Evolutionary conservation across 2,113 vertebrate species (phyloP).

Genomic region (Cyprinodon variegatus): DNA sequence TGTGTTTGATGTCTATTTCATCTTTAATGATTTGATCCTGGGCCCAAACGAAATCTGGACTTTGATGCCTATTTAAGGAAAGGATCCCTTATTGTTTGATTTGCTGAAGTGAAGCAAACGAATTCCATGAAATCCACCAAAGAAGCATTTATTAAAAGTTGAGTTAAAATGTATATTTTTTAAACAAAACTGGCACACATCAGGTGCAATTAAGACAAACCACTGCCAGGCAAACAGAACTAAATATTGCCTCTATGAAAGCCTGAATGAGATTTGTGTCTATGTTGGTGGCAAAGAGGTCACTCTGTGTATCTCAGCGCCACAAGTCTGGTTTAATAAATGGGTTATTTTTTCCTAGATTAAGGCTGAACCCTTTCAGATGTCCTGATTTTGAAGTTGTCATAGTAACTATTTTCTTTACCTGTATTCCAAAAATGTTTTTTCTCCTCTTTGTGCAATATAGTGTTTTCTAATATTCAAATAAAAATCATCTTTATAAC

Average conservation of each 20-base stretch:
- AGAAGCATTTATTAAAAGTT: background rate
- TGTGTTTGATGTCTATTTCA: background rate
- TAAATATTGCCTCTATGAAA: background rate
- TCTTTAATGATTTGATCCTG: background rate
- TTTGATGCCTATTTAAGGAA: background rate
- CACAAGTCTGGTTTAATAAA: background rate
- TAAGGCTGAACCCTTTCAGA: background rate
- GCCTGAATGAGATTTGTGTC: slow-evolving; percentile 2
- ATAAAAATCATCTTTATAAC: background rate
- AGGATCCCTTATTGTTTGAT: background rate
- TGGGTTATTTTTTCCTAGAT: background rate
- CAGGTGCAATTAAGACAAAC: slow-evolving; percentile 18
- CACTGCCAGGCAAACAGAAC: slow-evolving; percentile 35
- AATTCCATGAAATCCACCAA: background rate
- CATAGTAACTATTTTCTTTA: background rate
- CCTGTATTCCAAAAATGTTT: background rate
- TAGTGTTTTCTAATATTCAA: slow-evolving; percentile 9
- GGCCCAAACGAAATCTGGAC: background rate
- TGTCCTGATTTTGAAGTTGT: background rate
- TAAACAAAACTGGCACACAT: background rate
- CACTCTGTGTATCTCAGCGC: slow-evolving; percentile 1
- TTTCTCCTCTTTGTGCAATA: slow-evolving; percentile 6
- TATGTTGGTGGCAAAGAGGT: background rate
- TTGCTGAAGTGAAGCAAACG: background rate
- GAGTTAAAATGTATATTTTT: background rate